Base-by-base conservation (phyloP, 1,140 invertebrate genomes). In the Drosophila aff. region DNA sequence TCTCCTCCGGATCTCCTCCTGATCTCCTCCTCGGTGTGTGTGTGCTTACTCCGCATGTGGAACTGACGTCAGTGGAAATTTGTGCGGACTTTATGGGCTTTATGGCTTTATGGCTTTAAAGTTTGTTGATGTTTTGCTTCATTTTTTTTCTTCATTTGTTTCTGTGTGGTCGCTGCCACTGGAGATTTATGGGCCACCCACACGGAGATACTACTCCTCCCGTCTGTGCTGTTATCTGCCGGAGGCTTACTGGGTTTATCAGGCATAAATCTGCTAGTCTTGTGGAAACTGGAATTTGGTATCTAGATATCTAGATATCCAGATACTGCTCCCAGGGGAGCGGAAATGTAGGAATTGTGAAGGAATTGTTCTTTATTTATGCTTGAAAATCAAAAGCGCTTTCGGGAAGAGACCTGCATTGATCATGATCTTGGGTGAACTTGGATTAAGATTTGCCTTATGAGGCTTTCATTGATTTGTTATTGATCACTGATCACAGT, bases 161-260 rank as follows among this genome's bases (percentile, higher is more conserved):
- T 33, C 6, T 79, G 64, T 81, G 66, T 74, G 78, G 59, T 65
- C 69, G 73, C 61, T 85, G 82, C 82, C 82, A 85, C 82, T 69
- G 79, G 69, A 76, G 71, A 86, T 72, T 87, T 86, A 86, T 86
- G 82, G 62, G 66, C 65, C 58, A 55, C 75, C 61, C 46, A 52
- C 66, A 44, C 46, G 64, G 63, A 69, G 44, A 49, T 23, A n/a
- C n/a, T 23, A n/a, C 21, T 52, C 15, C n/a, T 15, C 16, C 60
- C 50, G 10, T 31, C 26, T 46, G 53, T 6, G 10, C 1, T 16
- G 15, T 57, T 57, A 57, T 55, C 52, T 57, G 0, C 31, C 6
- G 31, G n/a, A n/a, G n/a, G 38, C 40, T 75, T 83, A 77, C 50
- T 49, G 52, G 44, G 58, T 16, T 75, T 76, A 75, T 57, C 72